Evolutionary conservation across 2,113 vertebrate genomes (phyloP).

Genomic region (Egretta garzetta): DNA sequence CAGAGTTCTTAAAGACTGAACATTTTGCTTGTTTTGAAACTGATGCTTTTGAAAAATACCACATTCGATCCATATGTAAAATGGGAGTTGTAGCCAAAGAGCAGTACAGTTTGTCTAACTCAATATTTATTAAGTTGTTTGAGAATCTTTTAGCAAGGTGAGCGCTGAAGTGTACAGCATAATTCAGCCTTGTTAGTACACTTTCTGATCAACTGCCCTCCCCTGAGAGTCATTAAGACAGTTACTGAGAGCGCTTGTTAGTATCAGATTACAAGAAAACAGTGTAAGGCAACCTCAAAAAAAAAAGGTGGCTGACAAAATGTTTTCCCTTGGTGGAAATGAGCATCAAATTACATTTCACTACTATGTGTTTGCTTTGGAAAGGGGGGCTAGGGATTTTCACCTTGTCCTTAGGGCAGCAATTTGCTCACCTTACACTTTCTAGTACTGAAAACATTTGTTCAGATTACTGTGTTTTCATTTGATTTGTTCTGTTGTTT

Average conservation of each 20-base stretch:
- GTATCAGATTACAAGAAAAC: not conserved
- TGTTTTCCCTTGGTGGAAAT: not conserved
- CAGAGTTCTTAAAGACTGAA: accelerated
- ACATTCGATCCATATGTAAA: accelerated
- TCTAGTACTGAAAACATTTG: not conserved
- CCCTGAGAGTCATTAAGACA: not conserved
- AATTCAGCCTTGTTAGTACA: not conserved
- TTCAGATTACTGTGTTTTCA: not conserved
- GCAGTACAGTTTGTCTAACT: not conserved
- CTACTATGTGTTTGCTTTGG: not conserved
- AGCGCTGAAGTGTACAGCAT: not conserved
- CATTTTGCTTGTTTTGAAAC: not conserved
- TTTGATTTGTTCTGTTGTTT: not conserved
- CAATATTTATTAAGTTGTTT: accelerated
- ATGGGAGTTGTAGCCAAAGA: not conserved
- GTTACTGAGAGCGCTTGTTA: not conserved
- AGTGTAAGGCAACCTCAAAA: not conserved
- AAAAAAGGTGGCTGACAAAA: not conserved
- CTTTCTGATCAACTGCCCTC: not conserved
- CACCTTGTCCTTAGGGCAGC: slow-evolving; percentile 14
- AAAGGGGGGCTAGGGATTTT: not conserved
- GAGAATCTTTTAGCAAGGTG: not conserved
- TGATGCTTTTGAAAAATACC: not conserved
- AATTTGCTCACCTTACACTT: not conserved
- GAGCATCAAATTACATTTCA: not conserved